phyloP scores from a whole-genome alignment of 2,113 vertebrate genomes.

The Gadus macrocephalus region DNA sequence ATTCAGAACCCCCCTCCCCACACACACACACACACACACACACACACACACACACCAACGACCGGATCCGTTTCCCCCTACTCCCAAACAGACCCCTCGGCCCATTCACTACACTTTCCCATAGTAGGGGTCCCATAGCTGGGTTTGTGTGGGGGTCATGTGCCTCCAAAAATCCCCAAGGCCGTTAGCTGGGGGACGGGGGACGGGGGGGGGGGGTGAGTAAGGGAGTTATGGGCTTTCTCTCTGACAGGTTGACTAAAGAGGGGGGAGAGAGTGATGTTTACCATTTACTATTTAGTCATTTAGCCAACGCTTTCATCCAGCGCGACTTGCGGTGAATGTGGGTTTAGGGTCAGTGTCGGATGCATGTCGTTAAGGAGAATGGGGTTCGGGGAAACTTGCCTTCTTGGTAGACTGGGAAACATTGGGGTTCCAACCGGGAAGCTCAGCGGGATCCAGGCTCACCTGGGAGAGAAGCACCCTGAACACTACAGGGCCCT shows the following conservation, averaged over 20 bases:
- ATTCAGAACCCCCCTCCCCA: conserved; percentile 32
- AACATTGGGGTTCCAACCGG: no score
- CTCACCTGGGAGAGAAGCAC: no score
- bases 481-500: no score
- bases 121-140: conserved; percentile 55
- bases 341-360: no score
- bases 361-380: no score
- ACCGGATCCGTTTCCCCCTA: conserved; percentile 39
- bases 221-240: conserved; percentile 15
- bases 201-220: neutral
- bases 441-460: no score
- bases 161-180: conserved; percentile 40
- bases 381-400: no score
- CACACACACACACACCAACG: neutral
- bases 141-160: conserved; percentile 48
- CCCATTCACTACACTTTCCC: conserved; percentile 67
- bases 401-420: no score
- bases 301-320: no score
- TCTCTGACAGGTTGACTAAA: conserved; percentile 23
- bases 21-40: no score
- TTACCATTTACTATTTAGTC: neutral
- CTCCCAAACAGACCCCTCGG: conserved; percentile 32
- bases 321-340: no score
- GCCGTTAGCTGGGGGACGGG: conserved; percentile 30
- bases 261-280: conserved; percentile 11